Percentiles rank a stretch among this genome's conserved stretches.
Evolutionary conservation across 1,140 invertebrate genomes (phyloP).

Genomic region (Druon quercuslanigerum): DNA sequence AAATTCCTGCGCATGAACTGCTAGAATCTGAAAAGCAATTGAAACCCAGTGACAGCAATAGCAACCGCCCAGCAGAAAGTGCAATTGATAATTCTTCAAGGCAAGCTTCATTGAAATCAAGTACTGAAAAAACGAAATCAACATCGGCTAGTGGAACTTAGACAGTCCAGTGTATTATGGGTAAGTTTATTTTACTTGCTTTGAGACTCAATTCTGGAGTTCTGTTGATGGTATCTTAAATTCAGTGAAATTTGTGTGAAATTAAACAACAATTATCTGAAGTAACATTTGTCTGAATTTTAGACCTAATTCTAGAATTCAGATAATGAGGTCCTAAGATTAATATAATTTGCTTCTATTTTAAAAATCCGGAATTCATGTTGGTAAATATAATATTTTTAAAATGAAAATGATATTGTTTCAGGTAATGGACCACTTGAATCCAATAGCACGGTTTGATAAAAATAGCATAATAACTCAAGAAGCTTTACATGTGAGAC

Average conservation of each 20-base stretch:
- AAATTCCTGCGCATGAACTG: constrained; percentile 65
- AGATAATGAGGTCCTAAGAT: no score
- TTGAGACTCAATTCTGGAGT: no score
- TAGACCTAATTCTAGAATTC: no score
- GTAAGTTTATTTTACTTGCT: constrained; percentile 19
- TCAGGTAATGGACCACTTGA: constrained; percentile 56
- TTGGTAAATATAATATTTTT: background rate
- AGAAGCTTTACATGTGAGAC: constrained; percentile 68
- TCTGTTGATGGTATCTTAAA: no score
- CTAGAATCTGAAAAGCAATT: constrained; percentile 53
- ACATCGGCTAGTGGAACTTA: constrained; percentile 47
- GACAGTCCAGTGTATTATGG: constrained; percentile 40
- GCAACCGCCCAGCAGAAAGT: constrained; percentile 50
- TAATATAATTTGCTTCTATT: background rate
- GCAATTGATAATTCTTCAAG: constrained; percentile 48
- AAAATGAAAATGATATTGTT: constrained; percentile 41
- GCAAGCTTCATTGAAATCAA: constrained; percentile 46
- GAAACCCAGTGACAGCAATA: constrained; percentile 51
- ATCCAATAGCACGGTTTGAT: constrained; percentile 53
- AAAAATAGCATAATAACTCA: constrained; percentile 59
- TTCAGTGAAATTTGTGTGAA: no score
- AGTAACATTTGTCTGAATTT: constrained; percentile 25
- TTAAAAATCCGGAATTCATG: no score
- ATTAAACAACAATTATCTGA: no score
- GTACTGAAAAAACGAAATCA: constrained; percentile 55